Evolutionary conservation across 2,888 invertebrate genomes (phyloP).

Genomic region (Tholera decimalis): DNA sequence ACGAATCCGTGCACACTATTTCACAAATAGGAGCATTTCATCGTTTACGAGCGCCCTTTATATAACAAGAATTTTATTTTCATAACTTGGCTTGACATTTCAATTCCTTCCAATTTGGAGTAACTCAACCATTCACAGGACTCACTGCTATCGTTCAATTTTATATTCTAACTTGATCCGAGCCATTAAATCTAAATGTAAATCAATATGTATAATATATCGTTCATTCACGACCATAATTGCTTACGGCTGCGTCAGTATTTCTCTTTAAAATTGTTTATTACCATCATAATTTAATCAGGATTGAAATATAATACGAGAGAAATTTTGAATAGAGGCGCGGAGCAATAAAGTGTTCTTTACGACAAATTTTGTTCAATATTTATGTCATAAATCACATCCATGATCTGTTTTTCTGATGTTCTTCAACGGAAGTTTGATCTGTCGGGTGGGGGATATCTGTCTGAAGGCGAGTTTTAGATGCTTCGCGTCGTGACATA

Average conservation of each 20-base stretch:
- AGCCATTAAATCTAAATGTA: constrained; percentile 63
- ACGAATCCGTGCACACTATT: constrained; percentile 30
- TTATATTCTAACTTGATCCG: constrained; percentile 50
- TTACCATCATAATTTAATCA: constrained; percentile 79
- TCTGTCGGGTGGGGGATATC: constrained; percentile 60
- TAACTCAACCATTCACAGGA: constrained; percentile 49
- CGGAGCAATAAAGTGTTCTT: constrained; percentile 77
- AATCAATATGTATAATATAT: constrained; percentile 70
- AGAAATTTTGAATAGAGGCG: constrained; percentile 75
- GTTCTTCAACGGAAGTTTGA: constrained; percentile 75
- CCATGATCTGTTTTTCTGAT: constrained; percentile 79
- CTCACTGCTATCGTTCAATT: constrained; percentile 41
- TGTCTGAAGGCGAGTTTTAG: constrained; percentile 49
- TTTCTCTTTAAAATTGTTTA: constrained; percentile 78
- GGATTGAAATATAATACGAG: constrained; percentile 77
- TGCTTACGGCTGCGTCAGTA: constrained; percentile 76
- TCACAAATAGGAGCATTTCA: constrained; percentile 36
- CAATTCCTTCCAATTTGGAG: constrained; percentile 51
- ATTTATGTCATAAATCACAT: constrained; percentile 83
- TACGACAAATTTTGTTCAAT: constrained; percentile 86
- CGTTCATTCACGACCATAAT: constrained; percentile 73
- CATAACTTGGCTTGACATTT: constrained; percentile 21
- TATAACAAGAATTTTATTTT: constrained; percentile 33
- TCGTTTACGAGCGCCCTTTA: constrained; percentile 18
- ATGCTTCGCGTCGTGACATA: constrained; percentile 63